phyloP scores from a whole-genome alignment of 2,113 vertebrate genomes.

The Saccopteryx bilineata region DNA sequence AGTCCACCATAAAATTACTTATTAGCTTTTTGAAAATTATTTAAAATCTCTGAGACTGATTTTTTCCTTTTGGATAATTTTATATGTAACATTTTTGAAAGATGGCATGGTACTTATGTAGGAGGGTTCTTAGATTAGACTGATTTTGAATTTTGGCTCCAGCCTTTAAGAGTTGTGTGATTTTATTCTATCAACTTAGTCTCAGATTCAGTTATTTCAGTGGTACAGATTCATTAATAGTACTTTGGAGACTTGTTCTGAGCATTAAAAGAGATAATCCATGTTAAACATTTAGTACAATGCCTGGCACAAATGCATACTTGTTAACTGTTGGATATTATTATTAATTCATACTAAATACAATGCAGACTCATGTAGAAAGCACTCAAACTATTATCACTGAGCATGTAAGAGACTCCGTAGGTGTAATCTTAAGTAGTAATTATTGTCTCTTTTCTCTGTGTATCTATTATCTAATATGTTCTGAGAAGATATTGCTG shows the following conservation, averaged over 20 bases:
- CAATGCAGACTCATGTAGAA: background rate
- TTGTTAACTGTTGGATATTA: conserved; percentile 1
- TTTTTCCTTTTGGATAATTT: background rate
- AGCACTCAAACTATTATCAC: conserved; percentile 6
- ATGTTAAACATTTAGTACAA: background rate
- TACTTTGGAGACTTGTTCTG: background rate
- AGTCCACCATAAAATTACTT: background rate
- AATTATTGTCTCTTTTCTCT: conserved; percentile 25
- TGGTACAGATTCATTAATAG: background rate
- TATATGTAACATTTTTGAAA: conserved; percentile 28
- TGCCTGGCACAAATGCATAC: background rate
- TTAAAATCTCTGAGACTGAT: conserved; percentile 17
- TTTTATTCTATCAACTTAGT: background rate
- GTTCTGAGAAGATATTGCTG: conserved; percentile 35
- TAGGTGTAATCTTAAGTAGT: background rate
- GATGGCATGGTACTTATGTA: background rate
- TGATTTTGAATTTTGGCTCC: conserved; percentile 19
- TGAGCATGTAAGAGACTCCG: background rate
- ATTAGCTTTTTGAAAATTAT: conserved; percentile 40
- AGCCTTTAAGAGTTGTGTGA: background rate
- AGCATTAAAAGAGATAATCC: background rate
- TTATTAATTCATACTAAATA: conserved; percentile 50
- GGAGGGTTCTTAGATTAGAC: background rate
- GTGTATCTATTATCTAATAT: conserved; percentile 13
- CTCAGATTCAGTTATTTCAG: background rate